Conservation (phyloP, 2,888 invertebrate species). For the Noctua janthina region DNA sequence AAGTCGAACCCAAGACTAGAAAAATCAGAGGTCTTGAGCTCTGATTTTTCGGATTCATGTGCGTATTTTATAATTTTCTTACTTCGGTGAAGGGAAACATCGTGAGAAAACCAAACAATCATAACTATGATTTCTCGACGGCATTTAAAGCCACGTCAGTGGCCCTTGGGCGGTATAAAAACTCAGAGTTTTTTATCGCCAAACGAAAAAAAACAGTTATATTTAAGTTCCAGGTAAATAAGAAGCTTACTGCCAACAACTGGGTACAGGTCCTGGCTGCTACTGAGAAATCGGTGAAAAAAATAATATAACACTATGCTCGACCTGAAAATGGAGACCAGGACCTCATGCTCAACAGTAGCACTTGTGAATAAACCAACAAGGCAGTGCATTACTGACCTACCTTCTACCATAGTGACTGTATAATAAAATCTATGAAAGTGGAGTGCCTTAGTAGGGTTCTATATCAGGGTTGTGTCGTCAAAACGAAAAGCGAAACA, state of each 20-base stretch:
- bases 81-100: not conserved
- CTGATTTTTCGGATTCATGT: not conserved
- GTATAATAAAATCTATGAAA: slow-evolving; percentile 55
- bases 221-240: not conserved
- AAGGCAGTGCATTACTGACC: not conserved
- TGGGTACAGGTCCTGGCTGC: not conserved
- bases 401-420: slow-evolving; percentile 2
- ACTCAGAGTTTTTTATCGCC: no score
- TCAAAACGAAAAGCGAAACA: slow-evolving; percentile 60
- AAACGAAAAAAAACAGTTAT: no score
- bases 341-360: not conserved
- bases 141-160: not conserved
- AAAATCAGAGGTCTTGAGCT: no score
- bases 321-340: not conserved
- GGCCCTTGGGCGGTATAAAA: not conserved
- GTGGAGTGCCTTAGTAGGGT: slow-evolving; percentile 46
- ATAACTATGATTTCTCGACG: not conserved
- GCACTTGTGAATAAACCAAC: not conserved
- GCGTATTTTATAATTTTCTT: not conserved
- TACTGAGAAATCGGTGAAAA: not conserved
- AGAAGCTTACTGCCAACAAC: not conserved
- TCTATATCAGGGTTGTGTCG: slow-evolving; percentile 48
- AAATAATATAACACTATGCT: not conserved
- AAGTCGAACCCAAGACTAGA: not conserved
- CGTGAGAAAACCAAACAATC: not conserved